Base-by-base conservation (phyloP, 2,888 invertebrate genomes). In the Tinea pellionella region DNA sequence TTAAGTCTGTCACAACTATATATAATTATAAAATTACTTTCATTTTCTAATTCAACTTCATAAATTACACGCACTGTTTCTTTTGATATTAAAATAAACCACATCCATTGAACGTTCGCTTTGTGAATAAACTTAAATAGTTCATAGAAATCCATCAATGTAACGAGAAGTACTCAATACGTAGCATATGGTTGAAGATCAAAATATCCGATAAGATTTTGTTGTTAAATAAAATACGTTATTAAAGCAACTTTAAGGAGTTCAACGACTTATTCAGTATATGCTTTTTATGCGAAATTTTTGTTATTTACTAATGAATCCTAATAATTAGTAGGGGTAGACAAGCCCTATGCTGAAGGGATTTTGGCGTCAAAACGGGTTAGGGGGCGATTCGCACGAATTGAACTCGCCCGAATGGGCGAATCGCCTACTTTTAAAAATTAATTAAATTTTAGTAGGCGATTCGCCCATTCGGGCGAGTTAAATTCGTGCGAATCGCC, bases 51-150 rank as follows among this genome's bases (percentile, higher is more conserved):
- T 16, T 47, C 9, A 37, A 16, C 47, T 47, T 47, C 47, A 47
- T 47, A 15, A 47, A 47, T 47, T 47, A 47, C 47, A 47, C 47
- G 47, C 47, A 15, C 47, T 47, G 47, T n/a, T 47, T 47, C 9
- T 4, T n/a, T 15, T 47, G 2, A 6, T 24, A 47, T 15, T 47
- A 15, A 47, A 15, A 2, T 37, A 2, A 9, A 47, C 1, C 13
- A 47, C 47, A 47, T 47, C 47, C 47, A 47, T 47, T 47, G 47
- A 47, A 16, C 9, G 16, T 47, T 15, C 13, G 47, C n/a, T 9
- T 47, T 9, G 15, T 15, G 47, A 16, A 13, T 47, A 2, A 47
- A 47, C 16, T 41, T 41, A 6, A 2, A 8, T 47, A n/a, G 37
- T 47, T 47, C 16, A 47, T 47, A 47, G 47, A 47, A 47, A 47